Evolutionary conservation across 2,888 invertebrate species (phyloP).

Genomic region (Odontothrips loti): DNA sequence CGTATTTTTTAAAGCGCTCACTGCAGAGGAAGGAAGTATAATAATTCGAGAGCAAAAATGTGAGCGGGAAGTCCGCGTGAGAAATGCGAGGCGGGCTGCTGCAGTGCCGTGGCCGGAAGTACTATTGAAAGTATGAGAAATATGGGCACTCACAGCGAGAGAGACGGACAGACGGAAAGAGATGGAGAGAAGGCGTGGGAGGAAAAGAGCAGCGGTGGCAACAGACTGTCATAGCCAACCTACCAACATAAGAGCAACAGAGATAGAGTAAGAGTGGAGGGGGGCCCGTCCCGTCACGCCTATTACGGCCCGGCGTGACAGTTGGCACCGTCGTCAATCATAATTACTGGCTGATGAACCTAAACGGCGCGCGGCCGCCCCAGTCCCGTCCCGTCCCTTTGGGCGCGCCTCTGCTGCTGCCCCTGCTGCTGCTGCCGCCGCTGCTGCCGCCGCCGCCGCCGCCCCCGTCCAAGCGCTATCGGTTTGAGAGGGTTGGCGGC

Average conservation of each 20-base stretch:
- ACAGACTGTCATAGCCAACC: neutral
- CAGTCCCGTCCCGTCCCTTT: neutral
- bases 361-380: too few species aligned
- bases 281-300: neutral
- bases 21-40: too few species aligned
- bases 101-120: too few species aligned
- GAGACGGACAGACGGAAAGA: neutral
- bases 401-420: neutral
- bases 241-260: neutral
- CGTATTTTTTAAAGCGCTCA: too few species aligned
- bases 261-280: neutral
- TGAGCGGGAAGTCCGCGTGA: too few species aligned
- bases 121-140: too few species aligned
- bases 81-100: too few species aligned
- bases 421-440: neutral
- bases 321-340: constrained; percentile 15
- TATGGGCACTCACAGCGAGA: too few species aligned
- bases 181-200: neutral
- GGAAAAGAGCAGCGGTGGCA: neutral
- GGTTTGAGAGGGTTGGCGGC: too few species aligned
- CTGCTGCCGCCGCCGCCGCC: neutral
- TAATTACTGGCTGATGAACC: constrained; percentile 9
- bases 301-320: neutral
- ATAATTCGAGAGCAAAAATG: too few species aligned
- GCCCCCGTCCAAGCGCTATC: neutral